Evolutionary conservation across 2,113 vertebrate species (phyloP).

Genomic region (Oncorhynchus nerka): DNA sequence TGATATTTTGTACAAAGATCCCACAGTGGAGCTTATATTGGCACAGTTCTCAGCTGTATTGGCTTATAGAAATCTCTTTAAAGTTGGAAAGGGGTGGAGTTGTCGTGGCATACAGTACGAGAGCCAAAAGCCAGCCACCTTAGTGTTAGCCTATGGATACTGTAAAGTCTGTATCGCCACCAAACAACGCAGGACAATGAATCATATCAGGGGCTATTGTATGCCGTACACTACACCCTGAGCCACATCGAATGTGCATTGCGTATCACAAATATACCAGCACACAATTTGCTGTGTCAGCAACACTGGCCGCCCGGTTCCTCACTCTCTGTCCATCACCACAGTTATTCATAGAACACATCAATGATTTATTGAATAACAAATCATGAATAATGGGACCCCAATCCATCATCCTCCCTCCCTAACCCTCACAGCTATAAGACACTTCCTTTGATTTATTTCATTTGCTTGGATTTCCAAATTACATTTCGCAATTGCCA

Average conservation of each 20-base stretch:
- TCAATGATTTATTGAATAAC: constrained; percentile 81
- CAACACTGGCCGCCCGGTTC: constrained; percentile 42
- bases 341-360: constrained; percentile 71
- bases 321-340: constrained; percentile 60
- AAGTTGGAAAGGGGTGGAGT: no score
- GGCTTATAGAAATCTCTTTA: no score
- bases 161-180: no score
- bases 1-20: no score
- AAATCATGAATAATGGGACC: constrained; percentile 72
- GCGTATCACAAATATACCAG: background rate
- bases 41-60: no score
- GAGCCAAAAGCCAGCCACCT: no score
- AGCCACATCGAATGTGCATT: background rate
- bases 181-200: no score
- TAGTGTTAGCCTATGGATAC: no score
- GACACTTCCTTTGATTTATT: constrained; percentile 57
- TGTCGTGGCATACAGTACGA: no score
- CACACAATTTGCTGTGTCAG: constrained; percentile 66
- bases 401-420: constrained; percentile 63
- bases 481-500: constrained; percentile 61
- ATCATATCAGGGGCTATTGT: no score
- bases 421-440: constrained; percentile 40
- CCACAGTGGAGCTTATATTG: no score
- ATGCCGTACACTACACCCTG: no score
- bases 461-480: constrained; percentile 57